phyloP scores from a whole-genome alignment of 1,140 invertebrate species.

The Galendromus occidentalis region DNA sequence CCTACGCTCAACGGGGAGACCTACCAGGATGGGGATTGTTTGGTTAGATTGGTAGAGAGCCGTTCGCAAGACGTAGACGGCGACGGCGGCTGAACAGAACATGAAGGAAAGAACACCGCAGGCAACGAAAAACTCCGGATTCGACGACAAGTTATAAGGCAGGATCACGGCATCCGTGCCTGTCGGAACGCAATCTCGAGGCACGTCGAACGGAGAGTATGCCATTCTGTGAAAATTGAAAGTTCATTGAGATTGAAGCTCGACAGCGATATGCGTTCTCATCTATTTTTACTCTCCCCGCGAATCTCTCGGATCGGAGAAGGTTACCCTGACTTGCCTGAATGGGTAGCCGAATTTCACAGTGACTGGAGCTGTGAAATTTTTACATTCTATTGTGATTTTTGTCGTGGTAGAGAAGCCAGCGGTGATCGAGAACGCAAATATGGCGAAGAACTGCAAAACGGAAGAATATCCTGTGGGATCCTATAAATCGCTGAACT shows the following conservation, averaged over 20 bases:
- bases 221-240: conserved; percentile 17
- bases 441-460: conserved; percentile 35
- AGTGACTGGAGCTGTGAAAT: conserved; percentile 12
- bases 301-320: not conserved
- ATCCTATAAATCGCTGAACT: no score
- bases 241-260: no score
- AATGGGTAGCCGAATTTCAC: conserved; percentile 29
- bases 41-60: conserved; percentile 37
- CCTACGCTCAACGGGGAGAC: conserved; percentile 19
- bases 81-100: conserved; percentile 36
- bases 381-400: conserved; percentile 22
- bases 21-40: conserved; percentile 31
- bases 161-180: conserved; percentile 15
- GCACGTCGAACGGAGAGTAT: conserved; percentile 14
- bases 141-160: conserved; percentile 34
- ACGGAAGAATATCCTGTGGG: conserved; percentile 19
- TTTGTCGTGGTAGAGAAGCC: conserved; percentile 27
- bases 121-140: conserved; percentile 45
- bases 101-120: conserved; percentile 44
- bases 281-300: not conserved
- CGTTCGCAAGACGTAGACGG: conserved; percentile 40
- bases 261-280: no score
- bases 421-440: conserved; percentile 37
- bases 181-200: conserved; percentile 13
- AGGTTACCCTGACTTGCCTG: conserved; percentile 20